These are phyloP conservation scores for Eptesicus fuscus DNA, from an alignment of 2,113 vertebrate genomes.

Conservation along the genomic window DNA sequence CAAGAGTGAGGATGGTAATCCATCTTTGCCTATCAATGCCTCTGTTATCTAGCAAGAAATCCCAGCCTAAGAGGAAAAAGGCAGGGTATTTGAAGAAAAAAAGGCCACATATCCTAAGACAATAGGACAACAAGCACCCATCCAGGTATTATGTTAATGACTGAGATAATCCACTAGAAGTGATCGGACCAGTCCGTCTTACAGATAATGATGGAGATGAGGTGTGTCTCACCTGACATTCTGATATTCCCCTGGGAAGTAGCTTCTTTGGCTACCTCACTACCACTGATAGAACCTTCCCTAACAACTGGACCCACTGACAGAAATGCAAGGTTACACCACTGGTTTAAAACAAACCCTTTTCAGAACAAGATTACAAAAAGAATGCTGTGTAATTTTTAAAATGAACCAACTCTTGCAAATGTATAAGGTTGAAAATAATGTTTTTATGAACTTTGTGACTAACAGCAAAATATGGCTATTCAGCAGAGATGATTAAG, in stretches of 20 bases:
- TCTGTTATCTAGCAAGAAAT: neutral
- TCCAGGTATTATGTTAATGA: neutral
- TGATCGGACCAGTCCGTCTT: neutral
- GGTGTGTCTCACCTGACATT: neutral
- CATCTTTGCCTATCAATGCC: neutral
- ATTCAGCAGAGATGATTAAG: neutral
- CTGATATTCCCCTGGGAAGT: neutral
- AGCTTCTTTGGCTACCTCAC: neutral
- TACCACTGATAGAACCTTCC: neutral
- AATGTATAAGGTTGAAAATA: neutral
- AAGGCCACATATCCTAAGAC: neutral
- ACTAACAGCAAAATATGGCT: neutral
- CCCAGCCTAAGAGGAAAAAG: neutral
- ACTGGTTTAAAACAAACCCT: neutral
- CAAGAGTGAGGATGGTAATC: neutral
- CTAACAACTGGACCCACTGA: neutral
- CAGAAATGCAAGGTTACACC: neutral
- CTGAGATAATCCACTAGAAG: neutral
- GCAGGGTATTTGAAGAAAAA: neutral
- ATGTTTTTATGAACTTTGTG: neutral
- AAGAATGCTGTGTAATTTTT: neutral
- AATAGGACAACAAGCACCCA: neutral
- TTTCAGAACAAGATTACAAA: neutral
- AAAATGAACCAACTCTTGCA: neutral
- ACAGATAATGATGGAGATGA: neutral